Evolutionary conservation across 2,888 invertebrate genomes (phyloP), one percentile per base, ranked within the genome.

Genomic region (Tillus elongatus): DNA sequence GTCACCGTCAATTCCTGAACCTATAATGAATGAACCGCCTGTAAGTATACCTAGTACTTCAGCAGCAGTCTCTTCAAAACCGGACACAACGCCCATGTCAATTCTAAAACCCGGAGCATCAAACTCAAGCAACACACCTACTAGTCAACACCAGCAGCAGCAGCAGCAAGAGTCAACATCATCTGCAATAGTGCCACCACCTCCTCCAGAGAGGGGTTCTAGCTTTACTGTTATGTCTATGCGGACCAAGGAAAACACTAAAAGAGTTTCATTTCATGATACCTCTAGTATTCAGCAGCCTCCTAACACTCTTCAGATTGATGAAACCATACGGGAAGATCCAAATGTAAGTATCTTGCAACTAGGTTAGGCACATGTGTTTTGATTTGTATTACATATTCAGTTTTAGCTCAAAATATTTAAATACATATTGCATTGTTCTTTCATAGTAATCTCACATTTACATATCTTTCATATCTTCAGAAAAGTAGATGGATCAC

Each of bases 181-280:
- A 15, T 67, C 65, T 35, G 63, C 47, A 37, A 39, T 43, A 6
- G 52, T 45, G 15, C 74, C 82, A 35, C 82, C 87, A 1, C 76
- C 82, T 30, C 89, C 90, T 13, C 91, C 91, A 2, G 87, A 89
- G 62, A 75, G 91, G 43, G 88, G 87, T 39, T 89, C 89, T 14
- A 90, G 90, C 28, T 92, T 87, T 63, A 78, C 85, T 2, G 78
- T 86, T 15, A 87, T 89, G 85, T 79, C 78, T 4, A 83, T 67
- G 57, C 52, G 66, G 31, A 54, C 57, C 10, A 64, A 64, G 44
- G 66, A 64, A 37, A 58, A 54, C n/a, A 61, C 63, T 2, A 67
- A 67, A 42, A 47, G 66, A 30, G 67, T 67, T 10, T 64, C 65
- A 1, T 67, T 67, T 41, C 60, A 62, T 40, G 61, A 63, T 39